Conservation (phyloP, 2,113 vertebrate genomes). For the Girardinichthys multiradiatus region DNA sequence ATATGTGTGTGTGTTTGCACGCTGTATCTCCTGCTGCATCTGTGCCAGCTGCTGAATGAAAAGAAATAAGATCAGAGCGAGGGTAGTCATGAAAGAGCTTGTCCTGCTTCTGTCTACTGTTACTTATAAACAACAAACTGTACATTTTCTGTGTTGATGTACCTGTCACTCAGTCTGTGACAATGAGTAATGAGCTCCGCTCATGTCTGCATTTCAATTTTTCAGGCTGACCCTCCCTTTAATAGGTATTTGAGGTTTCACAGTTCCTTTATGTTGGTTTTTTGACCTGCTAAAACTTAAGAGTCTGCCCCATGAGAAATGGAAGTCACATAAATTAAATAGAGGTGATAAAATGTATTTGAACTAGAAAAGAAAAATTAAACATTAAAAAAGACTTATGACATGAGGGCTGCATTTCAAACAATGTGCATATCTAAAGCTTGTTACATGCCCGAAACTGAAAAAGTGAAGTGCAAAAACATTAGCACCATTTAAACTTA, state of each 20-base stretch:
- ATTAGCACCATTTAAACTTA: no score
- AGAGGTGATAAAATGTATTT: background rate
- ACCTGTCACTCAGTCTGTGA: slow-evolving; percentile 52
- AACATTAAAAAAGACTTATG: background rate
- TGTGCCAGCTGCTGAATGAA: slow-evolving; percentile 46
- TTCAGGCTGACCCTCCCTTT: slow-evolving; percentile 19
- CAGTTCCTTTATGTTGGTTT: slow-evolving; percentile 4
- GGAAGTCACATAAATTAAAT: background rate
- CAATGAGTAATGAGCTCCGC: slow-evolving; percentile 66
- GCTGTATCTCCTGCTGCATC: background rate
- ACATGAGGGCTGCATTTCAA: background rate
- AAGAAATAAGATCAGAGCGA: background rate
- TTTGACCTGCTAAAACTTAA: background rate
- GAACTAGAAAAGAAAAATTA: background rate
- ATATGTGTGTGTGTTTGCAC: no score
- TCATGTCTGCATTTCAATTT: slow-evolving; percentile 51
- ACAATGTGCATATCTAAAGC: background rate
- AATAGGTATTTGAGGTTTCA: slow-evolving; percentile 3
- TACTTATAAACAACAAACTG: slow-evolving; percentile 54
- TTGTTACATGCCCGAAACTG: background rate
- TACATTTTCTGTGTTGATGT: slow-evolving; percentile 44
- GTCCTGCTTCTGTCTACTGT: slow-evolving; percentile 18
- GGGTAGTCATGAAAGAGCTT: background rate
- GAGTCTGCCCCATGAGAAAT: background rate
- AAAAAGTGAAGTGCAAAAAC: background rate